phyloP scores from a whole-genome alignment of 2,888 invertebrate species.

The Nephrotoma flavescens region DNA sequence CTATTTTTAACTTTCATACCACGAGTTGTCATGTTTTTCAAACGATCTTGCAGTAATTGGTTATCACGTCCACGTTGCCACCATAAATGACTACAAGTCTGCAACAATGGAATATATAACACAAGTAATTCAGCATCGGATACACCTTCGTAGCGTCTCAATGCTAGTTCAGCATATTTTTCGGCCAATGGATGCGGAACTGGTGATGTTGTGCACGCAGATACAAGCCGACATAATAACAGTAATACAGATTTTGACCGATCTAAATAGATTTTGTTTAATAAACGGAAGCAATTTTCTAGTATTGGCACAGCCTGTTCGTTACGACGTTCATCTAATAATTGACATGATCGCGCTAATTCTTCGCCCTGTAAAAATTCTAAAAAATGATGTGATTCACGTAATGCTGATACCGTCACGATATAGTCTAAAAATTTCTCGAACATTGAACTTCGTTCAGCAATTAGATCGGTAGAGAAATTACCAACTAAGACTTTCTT shows the following conservation, averaged over 20 bases:
- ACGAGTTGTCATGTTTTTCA: slow-evolving; percentile 43
- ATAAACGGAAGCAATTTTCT: slow-evolving; percentile 50
- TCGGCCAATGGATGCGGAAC: slow-evolving; percentile 44
- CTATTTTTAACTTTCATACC: slow-evolving; percentile 49
- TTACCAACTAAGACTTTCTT: slow-evolving; percentile 56
- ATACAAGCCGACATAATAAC: slow-evolving; percentile 53
- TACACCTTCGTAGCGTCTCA: slow-evolving; percentile 55
- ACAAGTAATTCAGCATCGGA: slow-evolving; percentile 54
- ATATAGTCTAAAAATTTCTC: slow-evolving; percentile 44
- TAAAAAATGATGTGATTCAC: slow-evolving; percentile 41
- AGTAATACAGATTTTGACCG: slow-evolving; percentile 50
- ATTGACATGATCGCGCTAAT: slow-evolving; percentile 41
- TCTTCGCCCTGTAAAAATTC: slow-evolving; percentile 52
- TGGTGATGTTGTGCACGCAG: slow-evolving; percentile 33
- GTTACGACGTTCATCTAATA: slow-evolving; percentile 42
- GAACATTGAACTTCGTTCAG: slow-evolving; percentile 47
- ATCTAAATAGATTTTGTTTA: slow-evolving; percentile 46
- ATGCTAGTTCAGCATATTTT: slow-evolving; percentile 51
- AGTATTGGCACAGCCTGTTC: slow-evolving; percentile 45
- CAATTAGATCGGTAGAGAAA: slow-evolving; percentile 51
- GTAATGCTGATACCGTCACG: slow-evolving; percentile 37
- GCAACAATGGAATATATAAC: slow-evolving; percentile 51
- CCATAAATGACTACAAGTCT: slow-evolving; percentile 52
- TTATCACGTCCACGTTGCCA: slow-evolving; percentile 48
- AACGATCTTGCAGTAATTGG: slow-evolving; percentile 41